A percentile compares a stretch with the other conserved stretches of the same genome.
Evolutionary conservation across 2,888 invertebrate genomes (phyloP).

Genomic region (Periphyllus acericola): DNA sequence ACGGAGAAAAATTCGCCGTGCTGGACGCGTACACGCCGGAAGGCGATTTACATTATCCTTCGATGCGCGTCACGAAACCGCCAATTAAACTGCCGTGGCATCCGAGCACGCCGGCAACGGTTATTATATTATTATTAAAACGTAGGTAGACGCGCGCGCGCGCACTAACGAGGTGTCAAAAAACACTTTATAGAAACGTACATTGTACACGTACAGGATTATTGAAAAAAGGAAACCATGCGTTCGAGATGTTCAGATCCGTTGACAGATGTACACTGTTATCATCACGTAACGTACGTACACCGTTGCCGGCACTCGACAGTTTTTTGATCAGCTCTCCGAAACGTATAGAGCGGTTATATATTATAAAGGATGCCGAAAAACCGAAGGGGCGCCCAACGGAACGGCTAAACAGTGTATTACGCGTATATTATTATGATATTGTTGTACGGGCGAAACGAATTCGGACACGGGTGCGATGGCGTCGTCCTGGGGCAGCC

Average conservation of each 20-base stretch:
- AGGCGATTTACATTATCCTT: slow-evolving; percentile 28
- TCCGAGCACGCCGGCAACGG: too few relatives aligned
- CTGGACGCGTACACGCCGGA: background rate
- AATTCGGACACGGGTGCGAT: slow-evolving; percentile 6
- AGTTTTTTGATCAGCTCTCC: too few relatives aligned
- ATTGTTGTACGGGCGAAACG: background rate
- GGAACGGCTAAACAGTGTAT: too few relatives aligned
- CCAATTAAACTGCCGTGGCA: background rate
- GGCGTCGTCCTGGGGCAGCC: slow-evolving; percentile 46
- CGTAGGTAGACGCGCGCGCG: background rate
- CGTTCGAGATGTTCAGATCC: background rate
- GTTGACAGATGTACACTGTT: too few relatives aligned
- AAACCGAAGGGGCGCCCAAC: too few relatives aligned
- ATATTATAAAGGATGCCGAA: too few relatives aligned
- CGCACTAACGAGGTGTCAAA: slow-evolving; percentile 14
- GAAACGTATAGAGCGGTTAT: too few relatives aligned
- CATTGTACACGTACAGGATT: background rate
- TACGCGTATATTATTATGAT: background rate
- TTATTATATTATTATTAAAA: background rate
- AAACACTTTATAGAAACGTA: background rate
- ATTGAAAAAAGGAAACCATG: background rate
- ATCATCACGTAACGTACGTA: too few relatives aligned
- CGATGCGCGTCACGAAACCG: slow-evolving; percentile 15
- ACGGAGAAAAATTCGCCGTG: background rate
- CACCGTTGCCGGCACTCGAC: too few relatives aligned